A percentile compares a stretch with the other conserved stretches of the same genome.
Conservation (phyloP, 92 coral and sea anemone species). For the Bergia puertoricense region DNA sequence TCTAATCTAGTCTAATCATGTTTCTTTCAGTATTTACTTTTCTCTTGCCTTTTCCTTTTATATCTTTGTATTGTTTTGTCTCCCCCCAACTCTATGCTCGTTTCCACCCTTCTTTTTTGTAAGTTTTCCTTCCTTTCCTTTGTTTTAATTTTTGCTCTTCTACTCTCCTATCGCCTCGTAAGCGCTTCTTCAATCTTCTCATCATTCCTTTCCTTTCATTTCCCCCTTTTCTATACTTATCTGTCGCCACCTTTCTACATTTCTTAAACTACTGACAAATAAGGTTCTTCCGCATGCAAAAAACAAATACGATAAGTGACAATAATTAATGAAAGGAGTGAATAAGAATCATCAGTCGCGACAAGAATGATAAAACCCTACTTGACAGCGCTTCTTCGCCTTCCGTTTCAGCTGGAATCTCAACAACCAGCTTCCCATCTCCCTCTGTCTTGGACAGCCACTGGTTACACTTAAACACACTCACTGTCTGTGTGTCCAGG, state of each 20-base stretch:
- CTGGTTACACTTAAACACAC: constrained; percentile 82
- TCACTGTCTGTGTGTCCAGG: constrained; percentile 65
- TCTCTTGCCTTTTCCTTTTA: too few species aligned
- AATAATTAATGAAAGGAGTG: too few species aligned
- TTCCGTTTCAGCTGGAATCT: constrained; percentile 84
- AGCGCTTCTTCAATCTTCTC: too few species aligned
- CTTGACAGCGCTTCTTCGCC: constrained; percentile 73
- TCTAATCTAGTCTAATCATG: too few species aligned
- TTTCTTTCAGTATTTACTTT: too few species aligned
- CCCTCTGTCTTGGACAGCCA: constrained; percentile 89
- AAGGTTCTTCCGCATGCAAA: not conserved
- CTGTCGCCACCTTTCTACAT: too few species aligned
- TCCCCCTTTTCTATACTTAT: too few species aligned
- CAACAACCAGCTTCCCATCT: constrained; percentile 73
- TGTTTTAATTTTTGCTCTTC: not conserved
- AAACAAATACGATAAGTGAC: not conserved
- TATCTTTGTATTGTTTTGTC: too few species aligned
- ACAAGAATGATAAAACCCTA: constrained; percentile 12
- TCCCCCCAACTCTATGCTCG: too few species aligned
- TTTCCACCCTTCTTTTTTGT: too few species aligned
- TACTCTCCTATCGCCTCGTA: not conserved
- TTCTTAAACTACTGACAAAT: too few species aligned
- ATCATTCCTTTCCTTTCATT: too few species aligned
- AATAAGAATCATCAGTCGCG: not conserved
- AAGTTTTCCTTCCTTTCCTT: not conserved